phyloP scores from a whole-genome alignment of 2,888 invertebrate genomes.

The Pediacus dermestoides region DNA sequence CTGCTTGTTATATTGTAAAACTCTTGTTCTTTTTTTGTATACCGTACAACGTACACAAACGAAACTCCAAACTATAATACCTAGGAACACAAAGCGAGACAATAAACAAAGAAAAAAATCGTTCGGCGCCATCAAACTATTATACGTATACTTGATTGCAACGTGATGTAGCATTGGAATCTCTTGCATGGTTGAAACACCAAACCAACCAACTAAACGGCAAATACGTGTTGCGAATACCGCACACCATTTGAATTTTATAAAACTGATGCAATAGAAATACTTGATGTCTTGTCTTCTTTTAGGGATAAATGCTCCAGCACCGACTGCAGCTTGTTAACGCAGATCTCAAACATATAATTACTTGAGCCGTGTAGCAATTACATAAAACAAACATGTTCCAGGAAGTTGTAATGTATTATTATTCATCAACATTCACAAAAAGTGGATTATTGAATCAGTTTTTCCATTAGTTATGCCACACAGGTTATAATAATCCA shows the following conservation, averaged over 20 bases:
- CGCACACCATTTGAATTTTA: constrained; percentile 8
- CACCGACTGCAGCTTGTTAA: constrained; percentile 7
- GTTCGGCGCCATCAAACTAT: too few relatives aligned
- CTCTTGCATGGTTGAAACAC: constrained; percentile 4
- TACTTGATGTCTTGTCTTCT: neutral
- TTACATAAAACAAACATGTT: constrained; percentile 11
- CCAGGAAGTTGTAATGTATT: constrained; percentile 9
- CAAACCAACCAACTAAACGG: constrained; percentile 8
- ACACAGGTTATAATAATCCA: too few relatives aligned
- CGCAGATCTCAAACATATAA: constrained; percentile 1
- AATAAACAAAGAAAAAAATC: too few relatives aligned
- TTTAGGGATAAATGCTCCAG: constrained; percentile 7
- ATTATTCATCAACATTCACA: too few relatives aligned
- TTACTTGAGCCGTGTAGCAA: constrained; percentile 3
- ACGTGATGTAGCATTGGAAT: constrained; percentile 5
- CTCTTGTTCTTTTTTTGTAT: too few relatives aligned
- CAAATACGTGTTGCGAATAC: constrained; percentile 12
- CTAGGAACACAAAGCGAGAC: too few relatives aligned
- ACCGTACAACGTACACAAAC: too few relatives aligned
- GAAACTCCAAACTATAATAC: too few relatives aligned
- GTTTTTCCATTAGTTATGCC: too few relatives aligned
- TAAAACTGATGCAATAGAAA: constrained; percentile 2
- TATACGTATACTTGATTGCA: too few relatives aligned
- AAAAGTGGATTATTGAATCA: too few relatives aligned
- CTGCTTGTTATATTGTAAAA: too few relatives aligned